Evolutionary conservation across 2,113 vertebrate species (phyloP), one percentile per base, ranked within the genome.

Genomic region (Tretioscincus oriximinensis): DNA sequence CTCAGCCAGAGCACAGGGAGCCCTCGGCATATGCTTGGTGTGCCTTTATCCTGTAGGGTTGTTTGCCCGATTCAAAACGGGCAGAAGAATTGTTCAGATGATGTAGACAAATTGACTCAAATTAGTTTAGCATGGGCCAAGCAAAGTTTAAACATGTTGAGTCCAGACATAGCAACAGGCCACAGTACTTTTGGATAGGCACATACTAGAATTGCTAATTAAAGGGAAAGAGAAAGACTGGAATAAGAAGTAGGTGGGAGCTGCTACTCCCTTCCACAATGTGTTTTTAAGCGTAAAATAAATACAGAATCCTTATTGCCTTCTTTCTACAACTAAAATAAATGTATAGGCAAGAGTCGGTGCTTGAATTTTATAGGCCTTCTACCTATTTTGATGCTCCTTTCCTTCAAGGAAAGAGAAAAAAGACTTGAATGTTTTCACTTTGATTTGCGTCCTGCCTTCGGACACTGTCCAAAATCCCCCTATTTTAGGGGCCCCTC

Each of bases 81-180:
- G 90, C 87, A 81, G 89, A 61, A 92, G 76, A 89, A 95, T 95
- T 95, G 94, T 96, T 94, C 92, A 86, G 93, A 88, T 93, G 94
- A 95, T 95, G 94, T 94, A 95, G 95, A 96, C 95, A 95, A 97
- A 96, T 96, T 95, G 95, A 95, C 94, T 94, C 93, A 95, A 96
- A 96, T 96, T 95, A 95, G 95, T 96, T 95, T 93, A 95, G 95
- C 93, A 92, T 82, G 92, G 92, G 92, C 93, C 93, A 89, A 85
- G 93, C 93, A 94, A 94, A 95, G 95, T 95, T 92, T 89, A 95
- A 93, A 93, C 91, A 91, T 91, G 92, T 92, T 89, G 91, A 88
- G 90, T 65, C 81, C 84, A 89, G 93, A 89, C 95, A 93, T 95
- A 93, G 95, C 95, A 95, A 95, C 94, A 88, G 93, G 87, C 80